Conservation (phyloP, 2,113 vertebrate genomes). For the Hippocampus barbouri region DNA sequence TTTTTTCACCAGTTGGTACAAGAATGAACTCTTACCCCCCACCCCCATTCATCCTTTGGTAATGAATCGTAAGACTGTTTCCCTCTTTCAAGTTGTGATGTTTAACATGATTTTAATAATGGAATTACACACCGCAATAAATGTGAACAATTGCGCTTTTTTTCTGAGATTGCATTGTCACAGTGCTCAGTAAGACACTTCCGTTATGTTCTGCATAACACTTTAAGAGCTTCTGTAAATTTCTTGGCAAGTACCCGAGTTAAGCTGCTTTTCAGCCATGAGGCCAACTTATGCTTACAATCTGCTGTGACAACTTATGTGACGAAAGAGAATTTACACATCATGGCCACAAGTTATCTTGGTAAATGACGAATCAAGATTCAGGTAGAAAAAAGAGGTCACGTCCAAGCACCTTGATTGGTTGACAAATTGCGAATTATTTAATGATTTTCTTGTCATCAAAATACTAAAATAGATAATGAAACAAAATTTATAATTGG, state of each 20-base stretch:
- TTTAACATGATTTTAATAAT: constrained; percentile 1
- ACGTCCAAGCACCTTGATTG: neutral
- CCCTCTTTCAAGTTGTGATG: neutral
- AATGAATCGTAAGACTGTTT: neutral
- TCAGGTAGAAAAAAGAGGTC: neutral
- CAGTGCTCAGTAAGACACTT: constrained; percentile 37
- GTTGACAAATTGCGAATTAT: neutral
- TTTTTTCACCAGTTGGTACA: constrained; percentile 22
- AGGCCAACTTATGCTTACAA: constrained; percentile 13
- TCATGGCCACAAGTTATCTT: neutral
- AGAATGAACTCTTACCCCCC: neutral
- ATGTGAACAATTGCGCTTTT: constrained; percentile 18
- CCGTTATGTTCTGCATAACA: constrained; percentile 41
- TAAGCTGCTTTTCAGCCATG: constrained; percentile 12
- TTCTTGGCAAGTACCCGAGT: constrained; percentile 25
- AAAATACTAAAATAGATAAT: constrained; percentile 48
- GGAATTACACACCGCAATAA: neutral
- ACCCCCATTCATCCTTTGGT: neutral
- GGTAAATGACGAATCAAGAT: neutral
- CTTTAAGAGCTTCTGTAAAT: constrained; percentile 37
- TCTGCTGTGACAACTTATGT: constrained; percentile 1
- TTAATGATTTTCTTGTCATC: too few relatives aligned
- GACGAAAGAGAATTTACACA: neutral
- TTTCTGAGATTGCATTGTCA: constrained; percentile 45
- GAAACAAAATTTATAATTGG: constrained; percentile 36